These are phyloP conservation scores for Hippocampus comes DNA, from an alignment of 2,113 vertebrate genomes.

Conservation along the genomic window DNA sequence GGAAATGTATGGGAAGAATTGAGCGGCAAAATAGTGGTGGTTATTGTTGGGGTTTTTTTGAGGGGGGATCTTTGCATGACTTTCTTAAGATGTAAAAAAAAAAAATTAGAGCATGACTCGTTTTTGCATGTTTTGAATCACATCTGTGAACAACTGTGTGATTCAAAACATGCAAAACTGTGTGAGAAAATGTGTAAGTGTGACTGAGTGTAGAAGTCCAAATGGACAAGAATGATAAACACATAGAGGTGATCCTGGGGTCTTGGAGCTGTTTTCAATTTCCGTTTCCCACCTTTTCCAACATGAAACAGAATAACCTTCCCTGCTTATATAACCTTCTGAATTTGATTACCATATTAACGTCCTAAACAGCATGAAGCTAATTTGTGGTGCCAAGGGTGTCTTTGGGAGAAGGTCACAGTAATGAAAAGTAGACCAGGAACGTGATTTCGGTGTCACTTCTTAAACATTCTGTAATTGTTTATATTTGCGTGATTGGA, in stretches of 20 bases:
- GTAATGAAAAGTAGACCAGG: slow-evolving; percentile 65
- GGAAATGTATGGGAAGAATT: slow-evolving; percentile 12
- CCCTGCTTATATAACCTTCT: slow-evolving; percentile 69
- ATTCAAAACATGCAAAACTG: background rate
- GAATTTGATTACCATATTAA: slow-evolving; percentile 73
- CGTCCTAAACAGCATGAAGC: slow-evolving; percentile 70
- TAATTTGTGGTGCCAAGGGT: slow-evolving; percentile 71
- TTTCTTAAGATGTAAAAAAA: slow-evolving; percentile 32
- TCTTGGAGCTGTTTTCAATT: slow-evolving; percentile 63
- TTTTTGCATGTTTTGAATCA: slow-evolving; percentile 51
- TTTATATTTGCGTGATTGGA: slow-evolving; percentile 65
- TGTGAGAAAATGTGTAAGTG: slow-evolving; percentile 28
- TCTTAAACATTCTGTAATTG: slow-evolving; percentile 68
- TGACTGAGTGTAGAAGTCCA: slow-evolving; percentile 42
- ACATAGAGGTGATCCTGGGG: slow-evolving; percentile 52
- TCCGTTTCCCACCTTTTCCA: slow-evolving; percentile 54
- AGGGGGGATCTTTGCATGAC: background rate
- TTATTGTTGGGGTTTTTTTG: slow-evolving; percentile 12
- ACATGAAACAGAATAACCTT: slow-evolving; percentile 68
- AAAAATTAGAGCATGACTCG: slow-evolving; percentile 29
- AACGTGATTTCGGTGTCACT: slow-evolving; percentile 56
- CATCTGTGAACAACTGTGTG: background rate
- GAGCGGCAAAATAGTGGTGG: background rate
- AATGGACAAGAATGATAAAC: slow-evolving; percentile 47
- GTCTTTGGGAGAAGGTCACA: slow-evolving; percentile 71